A percentile compares a stretch with the other conserved stretches of the same genome.
Conservation (phyloP, 1,140 invertebrate species). For the Polypedilum pembai region DNA sequence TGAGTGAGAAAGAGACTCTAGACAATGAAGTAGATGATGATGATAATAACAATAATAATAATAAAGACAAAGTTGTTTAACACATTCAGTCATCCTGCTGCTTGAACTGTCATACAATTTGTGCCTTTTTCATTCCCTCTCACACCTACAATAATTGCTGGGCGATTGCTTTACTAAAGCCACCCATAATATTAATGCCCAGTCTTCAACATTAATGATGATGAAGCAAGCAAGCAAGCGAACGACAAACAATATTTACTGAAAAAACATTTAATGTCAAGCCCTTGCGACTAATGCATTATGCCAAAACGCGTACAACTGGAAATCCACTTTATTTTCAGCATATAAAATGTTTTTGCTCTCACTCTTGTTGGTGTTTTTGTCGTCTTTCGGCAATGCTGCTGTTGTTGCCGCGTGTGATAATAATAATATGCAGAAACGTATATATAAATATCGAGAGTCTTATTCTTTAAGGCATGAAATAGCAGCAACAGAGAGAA, state of each 20-base stretch:
- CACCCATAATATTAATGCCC: slow-evolving; percentile 14
- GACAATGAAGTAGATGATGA: too few species aligned
- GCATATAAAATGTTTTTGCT: background rate
- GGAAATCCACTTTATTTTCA: slow-evolving; percentile 12
- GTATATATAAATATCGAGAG: background rate
- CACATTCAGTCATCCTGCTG: background rate
- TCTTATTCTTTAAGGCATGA: background rate
- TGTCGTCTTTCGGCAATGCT: too few species aligned
- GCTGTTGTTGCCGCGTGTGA: background rate
- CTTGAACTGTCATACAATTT: background rate
- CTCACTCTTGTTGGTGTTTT: too few species aligned
- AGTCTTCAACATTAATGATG: slow-evolving; percentile 27
- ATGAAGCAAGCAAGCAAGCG: slow-evolving; percentile 26
- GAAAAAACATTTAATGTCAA: slow-evolving; percentile 2
- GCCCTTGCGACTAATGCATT: slow-evolving; percentile 21
- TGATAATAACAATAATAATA: background rate
- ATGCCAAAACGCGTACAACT: slow-evolving; percentile 22
- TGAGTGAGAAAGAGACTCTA: too few species aligned
- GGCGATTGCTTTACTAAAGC: background rate
- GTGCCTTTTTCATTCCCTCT: background rate
- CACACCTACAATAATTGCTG: background rate
- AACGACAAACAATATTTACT: slow-evolving; percentile 21
- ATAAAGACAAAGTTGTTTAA: background rate
- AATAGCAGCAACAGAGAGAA: background rate
- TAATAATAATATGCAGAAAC: slow-evolving; percentile 2